Conservation (phyloP, 2,888 invertebrate genomes). For the Chloromyia formosa region DNA sequence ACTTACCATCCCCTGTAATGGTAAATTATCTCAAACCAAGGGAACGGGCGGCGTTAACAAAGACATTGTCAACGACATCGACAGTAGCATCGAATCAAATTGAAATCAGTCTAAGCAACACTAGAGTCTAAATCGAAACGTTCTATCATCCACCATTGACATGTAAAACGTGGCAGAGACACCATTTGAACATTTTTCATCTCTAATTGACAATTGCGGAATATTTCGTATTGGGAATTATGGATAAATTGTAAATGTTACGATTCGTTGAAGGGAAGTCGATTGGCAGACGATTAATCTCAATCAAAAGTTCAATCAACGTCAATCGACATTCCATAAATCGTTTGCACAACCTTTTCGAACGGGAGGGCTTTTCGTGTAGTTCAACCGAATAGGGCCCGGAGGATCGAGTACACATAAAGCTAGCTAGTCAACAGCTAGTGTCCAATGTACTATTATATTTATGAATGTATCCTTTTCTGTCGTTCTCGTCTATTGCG, state of each 20-base stretch:
- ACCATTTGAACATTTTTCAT: slow-evolving; percentile 35
- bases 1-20: too few relatives aligned
- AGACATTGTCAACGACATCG: neutral
- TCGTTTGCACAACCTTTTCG: slow-evolving; percentile 37
- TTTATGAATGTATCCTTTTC: too few relatives aligned
- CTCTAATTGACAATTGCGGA: slow-evolving; percentile 42
- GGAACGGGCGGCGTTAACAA: neutral
- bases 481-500: too few relatives aligned
- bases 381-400: neutral
- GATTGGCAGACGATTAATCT: slow-evolving; percentile 46
- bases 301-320: slow-evolving; percentile 49
- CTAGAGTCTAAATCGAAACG: slow-evolving; percentile 19
- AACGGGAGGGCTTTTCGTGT: slow-evolving; percentile 19
- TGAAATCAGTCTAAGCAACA: slow-evolving; percentile 22
- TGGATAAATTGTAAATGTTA: neutral
- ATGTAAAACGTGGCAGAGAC: slow-evolving; percentile 21
- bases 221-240: slow-evolving; percentile 15
- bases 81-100: neutral
- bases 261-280: slow-evolving; percentile 14
- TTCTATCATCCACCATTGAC: neutral
- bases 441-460: too few relatives aligned
- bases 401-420: neutral
- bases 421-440: too few relatives aligned
- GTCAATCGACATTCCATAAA: slow-evolving; percentile 48
- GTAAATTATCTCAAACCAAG: too few relatives aligned